Percentiles rank a stretch among this genome's conserved stretches.
These are phyloP conservation scores for Neria commutata DNA, from an alignment of 2,888 invertebrate genomes.

Conservation along the genomic window DNA sequence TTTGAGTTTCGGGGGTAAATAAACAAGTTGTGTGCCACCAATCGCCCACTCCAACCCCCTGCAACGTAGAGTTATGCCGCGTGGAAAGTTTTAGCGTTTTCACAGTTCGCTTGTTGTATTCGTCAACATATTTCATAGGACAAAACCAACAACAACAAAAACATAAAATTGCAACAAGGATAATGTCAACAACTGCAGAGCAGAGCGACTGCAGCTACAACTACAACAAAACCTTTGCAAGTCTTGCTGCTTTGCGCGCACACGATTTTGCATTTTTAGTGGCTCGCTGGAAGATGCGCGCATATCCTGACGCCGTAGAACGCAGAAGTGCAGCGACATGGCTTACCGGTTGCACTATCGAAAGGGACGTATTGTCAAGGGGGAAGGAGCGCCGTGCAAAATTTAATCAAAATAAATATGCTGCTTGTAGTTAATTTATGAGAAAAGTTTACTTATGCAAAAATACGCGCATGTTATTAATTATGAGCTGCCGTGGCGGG, in stretches of 20 bases:
- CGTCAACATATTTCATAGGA: conserved; percentile 10
- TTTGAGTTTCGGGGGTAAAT: conserved; percentile 20
- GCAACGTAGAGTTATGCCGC: too few relatives aligned
- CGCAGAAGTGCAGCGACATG: neutral
- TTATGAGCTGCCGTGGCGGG: neutral
- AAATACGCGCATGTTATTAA: conserved; percentile 12
- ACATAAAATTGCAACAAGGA: neutral
- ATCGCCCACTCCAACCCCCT: neutral
- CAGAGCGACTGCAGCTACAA: neutral
- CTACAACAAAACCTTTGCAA: neutral
- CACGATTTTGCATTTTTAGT: conserved; percentile 13
- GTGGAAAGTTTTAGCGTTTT: neutral
- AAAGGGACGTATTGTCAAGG: neutral
- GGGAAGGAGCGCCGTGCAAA: neutral
- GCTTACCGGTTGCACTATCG: neutral
- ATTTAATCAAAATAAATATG: conserved; percentile 13
- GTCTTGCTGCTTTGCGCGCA: neutral
- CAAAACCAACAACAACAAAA: conserved; percentile 7
- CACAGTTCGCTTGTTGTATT: neutral
- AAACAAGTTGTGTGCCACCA: conserved; percentile 13
- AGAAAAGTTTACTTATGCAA: conserved; percentile 19
- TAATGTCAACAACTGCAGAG: neutral
- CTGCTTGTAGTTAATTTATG: conserved; percentile 18
- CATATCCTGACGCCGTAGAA: neutral
- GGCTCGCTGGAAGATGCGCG: neutral